Evolutionary conservation across 2,888 invertebrate genomes (phyloP), one percentile per base, ranked within the genome.

Genomic region (Biston betularia): DNA sequence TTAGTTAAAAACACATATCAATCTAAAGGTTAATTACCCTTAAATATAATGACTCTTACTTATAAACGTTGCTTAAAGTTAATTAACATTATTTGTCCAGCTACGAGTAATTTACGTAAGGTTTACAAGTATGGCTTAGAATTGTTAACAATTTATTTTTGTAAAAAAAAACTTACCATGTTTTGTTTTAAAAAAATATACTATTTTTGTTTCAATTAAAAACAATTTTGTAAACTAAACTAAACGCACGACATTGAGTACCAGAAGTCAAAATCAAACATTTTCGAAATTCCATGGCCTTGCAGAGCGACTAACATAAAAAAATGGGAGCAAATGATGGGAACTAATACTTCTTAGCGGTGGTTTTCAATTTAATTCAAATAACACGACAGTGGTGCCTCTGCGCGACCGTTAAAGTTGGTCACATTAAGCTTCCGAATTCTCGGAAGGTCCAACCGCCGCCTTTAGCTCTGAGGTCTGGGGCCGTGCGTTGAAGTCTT

Each of bases 401-500:
- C 14, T 14, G 14, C 1, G 35, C 12, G 33, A 6, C 8, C 42
- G 12, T 12, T 7, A n/a, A 12, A 14, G 12, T 42, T 54, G 24
- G 54, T 24, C 5, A n/a, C 7, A 24, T 35, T 24, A 24, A 6
- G 42, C 42, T 54, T 48, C 48, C 45, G 11, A 60, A 35, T 66
- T 66, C 66, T 66, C 35, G 62, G 66, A 66, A 66, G 66, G 66
- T 35, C 35, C 34, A 35, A 46, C 49, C 58, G 38, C 45, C 49
- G 40, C 56, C 57, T 52, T 57, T 44, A 54, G 49, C 42, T 53
- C 40, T 55, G 56, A 46, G 65, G 61, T 56, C 57, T 34, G 14
- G 11, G 24, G 63, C n/a, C 45, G 50, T 63, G 58, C 67, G 67
- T 67, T 67, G 67, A 67, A 38, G 59, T 67, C 67, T 67, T 67